These are phyloP conservation scores for Nothura maculosa DNA, from an alignment of 2,797 vertebrate species.

Conservation along the genomic window DNA sequence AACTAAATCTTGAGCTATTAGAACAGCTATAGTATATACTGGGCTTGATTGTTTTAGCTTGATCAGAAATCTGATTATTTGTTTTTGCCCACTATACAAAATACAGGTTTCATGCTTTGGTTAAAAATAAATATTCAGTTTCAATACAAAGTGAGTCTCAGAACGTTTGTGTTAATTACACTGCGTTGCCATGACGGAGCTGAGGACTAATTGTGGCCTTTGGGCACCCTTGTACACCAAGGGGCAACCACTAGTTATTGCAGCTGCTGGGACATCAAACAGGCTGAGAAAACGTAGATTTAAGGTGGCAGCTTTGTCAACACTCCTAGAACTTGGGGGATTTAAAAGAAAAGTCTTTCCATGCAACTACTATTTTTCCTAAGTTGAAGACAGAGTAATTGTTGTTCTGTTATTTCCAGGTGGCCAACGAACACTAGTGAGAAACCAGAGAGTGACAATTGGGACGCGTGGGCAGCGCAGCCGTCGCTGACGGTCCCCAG, in stretches of 20 bases:
- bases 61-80: neutral
- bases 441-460: slow-evolving; percentile 92
- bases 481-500: slow-evolving; percentile 94
- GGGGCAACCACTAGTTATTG: neutral
- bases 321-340: neutral
- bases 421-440: slow-evolving; percentile 91
- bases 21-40: neutral
- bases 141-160: neutral
- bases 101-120: neutral
- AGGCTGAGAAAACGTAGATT: neutral
- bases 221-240: neutral
- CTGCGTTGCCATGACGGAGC: neutral
- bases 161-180: neutral
- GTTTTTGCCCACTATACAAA: neutral
- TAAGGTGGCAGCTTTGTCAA: neutral
- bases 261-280: neutral
- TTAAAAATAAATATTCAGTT: neutral
- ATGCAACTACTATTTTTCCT: neutral
- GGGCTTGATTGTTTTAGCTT: neutral
- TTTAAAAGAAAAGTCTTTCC: neutral
- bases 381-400: neutral
- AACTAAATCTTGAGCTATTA: neutral
- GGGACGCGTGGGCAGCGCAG: slow-evolving; percentile 95
- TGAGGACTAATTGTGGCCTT: neutral
- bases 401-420: slow-evolving; percentile 63